phyloP scores from a whole-genome alignment of 2,113 vertebrate species.

The Neodontobutis hainanensis region DNA sequence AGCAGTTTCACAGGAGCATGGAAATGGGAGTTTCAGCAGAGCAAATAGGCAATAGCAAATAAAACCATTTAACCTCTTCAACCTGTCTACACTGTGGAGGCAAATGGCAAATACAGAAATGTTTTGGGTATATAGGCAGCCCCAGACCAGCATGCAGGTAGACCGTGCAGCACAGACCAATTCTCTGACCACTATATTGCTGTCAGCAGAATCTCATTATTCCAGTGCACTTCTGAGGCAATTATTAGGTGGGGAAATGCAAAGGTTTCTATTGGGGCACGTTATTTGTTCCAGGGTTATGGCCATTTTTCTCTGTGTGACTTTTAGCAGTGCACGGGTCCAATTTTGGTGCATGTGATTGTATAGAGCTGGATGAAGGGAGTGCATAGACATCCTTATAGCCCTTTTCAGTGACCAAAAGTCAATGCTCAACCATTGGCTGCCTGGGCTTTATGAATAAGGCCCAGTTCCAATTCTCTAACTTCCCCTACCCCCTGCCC shows the following conservation, averaged over 20 bases:
- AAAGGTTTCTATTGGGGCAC: conserved; percentile 29
- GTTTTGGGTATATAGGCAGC: conserved; percentile 11
- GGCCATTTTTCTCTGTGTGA: conserved; percentile 33
- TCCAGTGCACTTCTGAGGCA: conserved; percentile 44
- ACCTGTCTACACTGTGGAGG: conserved; percentile 38
- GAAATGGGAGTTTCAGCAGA: conserved; percentile 29
- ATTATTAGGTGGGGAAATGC: conserved; percentile 41
- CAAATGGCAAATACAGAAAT: conserved; percentile 50
- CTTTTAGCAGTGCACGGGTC: conserved; percentile 12
- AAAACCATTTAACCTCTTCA: conserved; percentile 63
- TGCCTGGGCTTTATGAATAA: conserved; percentile 19
- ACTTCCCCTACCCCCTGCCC: not conserved
- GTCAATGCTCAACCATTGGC: conserved; percentile 12
- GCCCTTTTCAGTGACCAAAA: conserved; percentile 21
- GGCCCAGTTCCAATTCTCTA: not conserved
- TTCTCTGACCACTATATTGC: conserved; percentile 15
- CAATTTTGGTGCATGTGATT: not conserved
- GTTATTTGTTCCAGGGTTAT: conserved; percentile 55
- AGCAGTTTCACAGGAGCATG: conserved; percentile 49
- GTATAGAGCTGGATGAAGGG: not conserved
- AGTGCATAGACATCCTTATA: conserved; percentile 16
- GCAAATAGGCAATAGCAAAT: conserved; percentile 58
- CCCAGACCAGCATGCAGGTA: conserved; percentile 12
- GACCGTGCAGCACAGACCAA: not conserved
- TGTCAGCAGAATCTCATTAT: conserved; percentile 58